Conservation (phyloP, 2,113 vertebrate species). For the Eolophus roseicapilla region DNA sequence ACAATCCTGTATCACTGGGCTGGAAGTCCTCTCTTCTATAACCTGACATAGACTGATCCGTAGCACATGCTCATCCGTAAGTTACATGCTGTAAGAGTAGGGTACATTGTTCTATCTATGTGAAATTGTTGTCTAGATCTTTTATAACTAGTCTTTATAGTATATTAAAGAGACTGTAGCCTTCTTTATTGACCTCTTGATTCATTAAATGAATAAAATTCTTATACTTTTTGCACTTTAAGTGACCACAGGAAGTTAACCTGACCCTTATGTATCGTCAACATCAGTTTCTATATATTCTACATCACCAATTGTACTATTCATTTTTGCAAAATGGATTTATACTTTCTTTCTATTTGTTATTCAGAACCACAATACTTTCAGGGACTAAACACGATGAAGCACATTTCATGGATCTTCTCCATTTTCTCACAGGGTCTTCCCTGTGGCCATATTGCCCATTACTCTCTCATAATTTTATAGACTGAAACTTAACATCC, state of each 20-base stretch:
- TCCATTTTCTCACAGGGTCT: background rate
- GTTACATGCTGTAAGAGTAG: background rate
- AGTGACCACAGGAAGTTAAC: background rate
- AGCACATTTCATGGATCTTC: background rate
- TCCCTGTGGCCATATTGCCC: background rate
- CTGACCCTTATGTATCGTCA: background rate
- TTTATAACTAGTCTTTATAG: background rate
- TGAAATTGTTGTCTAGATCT: background rate
- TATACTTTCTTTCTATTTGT: background rate
- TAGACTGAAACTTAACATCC: background rate
- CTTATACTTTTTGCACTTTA: background rate
- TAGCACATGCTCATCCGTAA: background rate
- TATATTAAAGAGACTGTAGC: background rate
- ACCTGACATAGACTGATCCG: background rate
- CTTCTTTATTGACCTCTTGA: background rate
- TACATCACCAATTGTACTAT: background rate
- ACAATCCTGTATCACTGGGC: background rate
- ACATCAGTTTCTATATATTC: background rate
- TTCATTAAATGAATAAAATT: background rate
- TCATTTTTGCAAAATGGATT: background rate
- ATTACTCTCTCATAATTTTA: background rate
- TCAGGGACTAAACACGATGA: background rate
- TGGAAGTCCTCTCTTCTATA: background rate
- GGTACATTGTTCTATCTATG: background rate
- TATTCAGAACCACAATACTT: background rate